Evolutionary conservation across 2,797 vertebrate genomes (phyloP), one percentile per base, ranked within the genome.

Genomic region (Cyclopterus lumpus): DNA sequence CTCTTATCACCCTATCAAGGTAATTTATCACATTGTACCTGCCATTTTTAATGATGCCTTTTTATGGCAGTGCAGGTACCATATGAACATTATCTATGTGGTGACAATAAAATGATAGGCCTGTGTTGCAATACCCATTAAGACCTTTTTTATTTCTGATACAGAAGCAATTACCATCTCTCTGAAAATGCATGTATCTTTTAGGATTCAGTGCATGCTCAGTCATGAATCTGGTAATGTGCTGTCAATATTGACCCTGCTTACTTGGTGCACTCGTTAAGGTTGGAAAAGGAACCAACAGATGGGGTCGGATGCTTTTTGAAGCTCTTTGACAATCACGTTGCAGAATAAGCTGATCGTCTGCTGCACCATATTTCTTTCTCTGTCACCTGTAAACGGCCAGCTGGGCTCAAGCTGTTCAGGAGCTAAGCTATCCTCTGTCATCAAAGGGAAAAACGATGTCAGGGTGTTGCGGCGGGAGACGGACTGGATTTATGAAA

Each of bases 181-280:
- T 57, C 54, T 86, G 64, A 72, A 72, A 80, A 84, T 85, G 84
- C 81, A 86, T 82, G 10, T 75, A 68, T 88, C 82, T 80, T 28
- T 85, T 36, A 67, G 81, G 57, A 81, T 85, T 88, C 62, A 69
- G 55, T 73, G 66, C 74, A 71, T 60, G 73, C 40, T 74, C 57
- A 8, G 59, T 75, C 75, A 80, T 86, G 88, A 86, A 88, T 86
- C 68, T 71, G 34, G 12, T 30, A 30, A 81, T 61, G 40, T 42
- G 28, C 76, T 67, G 80, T 82, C 72, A 79, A 67, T 89, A 91
- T 85, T 86, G 77, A 85, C 74, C 77, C 77, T 71, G 62, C 63
- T 73, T 75, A 67, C 66, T 57, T n/a, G 1, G 22, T 53, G 59
- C 24, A 8, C 22, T 32, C 34, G 32, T 44, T 67, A 60, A 76